Conservation (phyloP, 1,140 invertebrate genomes). For the Aradophagus sp. region DNA sequence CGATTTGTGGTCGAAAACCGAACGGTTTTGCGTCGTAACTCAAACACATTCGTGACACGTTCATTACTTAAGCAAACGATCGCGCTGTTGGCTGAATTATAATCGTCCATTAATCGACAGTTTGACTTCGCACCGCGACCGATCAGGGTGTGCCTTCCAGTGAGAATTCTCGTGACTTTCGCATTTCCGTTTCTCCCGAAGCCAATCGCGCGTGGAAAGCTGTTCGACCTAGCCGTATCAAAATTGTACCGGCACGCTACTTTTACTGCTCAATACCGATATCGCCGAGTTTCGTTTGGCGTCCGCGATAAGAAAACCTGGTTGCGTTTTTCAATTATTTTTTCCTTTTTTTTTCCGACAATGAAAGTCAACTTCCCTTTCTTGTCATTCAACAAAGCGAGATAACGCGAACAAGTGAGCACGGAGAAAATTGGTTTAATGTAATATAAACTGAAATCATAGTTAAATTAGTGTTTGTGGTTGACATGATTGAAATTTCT, state of each 20-base stretch:
- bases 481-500: too few relatives aligned
- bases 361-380: too few relatives aligned
- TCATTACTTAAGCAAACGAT: conserved; percentile 42
- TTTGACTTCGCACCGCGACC: conserved; percentile 8
- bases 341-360: too few relatives aligned
- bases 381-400: too few relatives aligned
- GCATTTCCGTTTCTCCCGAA: conserved; percentile 50
- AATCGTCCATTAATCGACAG: conserved; percentile 41
- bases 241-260: conserved; percentile 27
- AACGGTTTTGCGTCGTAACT: too few relatives aligned
- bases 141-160: conserved; percentile 48
- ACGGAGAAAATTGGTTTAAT: background rate
- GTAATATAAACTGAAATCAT: background rate
- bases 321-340: too few relatives aligned
- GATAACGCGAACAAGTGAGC: too few relatives aligned
- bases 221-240: conserved; percentile 45
- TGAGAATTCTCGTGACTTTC: conserved; percentile 49
- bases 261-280: conserved; percentile 39
- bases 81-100: conserved; percentile 34
- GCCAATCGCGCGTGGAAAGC: conserved; percentile 47
- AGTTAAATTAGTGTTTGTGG: too few relatives aligned
- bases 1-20: too few relatives aligned
- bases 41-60: background rate
- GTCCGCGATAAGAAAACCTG: too few relatives aligned
- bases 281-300: too few relatives aligned